These are phyloP conservation scores for Drosophila lacteicornis DNA, from an alignment of 1,140 invertebrate species.

Conservation along the genomic window DNA sequence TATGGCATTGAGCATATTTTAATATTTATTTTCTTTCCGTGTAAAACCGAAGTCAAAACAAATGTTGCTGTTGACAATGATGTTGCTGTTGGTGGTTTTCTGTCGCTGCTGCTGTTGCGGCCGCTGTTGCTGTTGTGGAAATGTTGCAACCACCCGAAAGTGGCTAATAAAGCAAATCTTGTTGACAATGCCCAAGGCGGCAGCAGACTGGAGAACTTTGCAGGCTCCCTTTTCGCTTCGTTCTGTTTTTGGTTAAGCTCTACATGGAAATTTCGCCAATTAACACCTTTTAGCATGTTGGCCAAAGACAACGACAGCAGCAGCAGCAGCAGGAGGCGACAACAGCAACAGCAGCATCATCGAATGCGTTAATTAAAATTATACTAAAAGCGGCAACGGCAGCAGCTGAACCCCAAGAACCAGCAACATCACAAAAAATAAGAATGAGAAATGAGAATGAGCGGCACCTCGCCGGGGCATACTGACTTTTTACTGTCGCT, in stretches of 20 bases:
- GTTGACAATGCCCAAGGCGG: constrained; percentile 80
- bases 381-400: constrained; percentile 46
- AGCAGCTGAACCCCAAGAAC: neutral
- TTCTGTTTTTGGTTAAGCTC: constrained; percentile 71
- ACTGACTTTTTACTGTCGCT: constrained; percentile 24
- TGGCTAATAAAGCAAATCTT: constrained; percentile 85
- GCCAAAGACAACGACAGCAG: constrained; percentile 73
- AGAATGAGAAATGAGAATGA: constrained; percentile 48
- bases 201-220: constrained; percentile 45
- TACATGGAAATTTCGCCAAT: constrained; percentile 85
- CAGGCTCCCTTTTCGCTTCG: constrained; percentile 36
- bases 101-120: constrained; percentile 23
- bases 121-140: constrained; percentile 49
- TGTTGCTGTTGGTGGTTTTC: constrained; percentile 32
- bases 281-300: constrained; percentile 85
- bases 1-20: neutral
- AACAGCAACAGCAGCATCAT: constrained; percentile 52
- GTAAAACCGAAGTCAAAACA: constrained; percentile 39
- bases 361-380: constrained; percentile 81
- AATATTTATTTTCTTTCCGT: neutral
- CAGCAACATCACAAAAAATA: constrained; percentile 39
- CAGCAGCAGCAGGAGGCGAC: constrained; percentile 46
- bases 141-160: constrained; percentile 83
- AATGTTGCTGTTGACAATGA: constrained; percentile 39
- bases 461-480: constrained; percentile 43